Conservation (phyloP, 2,113 vertebrate genomes). For the Marmota flaviventris region DNA sequence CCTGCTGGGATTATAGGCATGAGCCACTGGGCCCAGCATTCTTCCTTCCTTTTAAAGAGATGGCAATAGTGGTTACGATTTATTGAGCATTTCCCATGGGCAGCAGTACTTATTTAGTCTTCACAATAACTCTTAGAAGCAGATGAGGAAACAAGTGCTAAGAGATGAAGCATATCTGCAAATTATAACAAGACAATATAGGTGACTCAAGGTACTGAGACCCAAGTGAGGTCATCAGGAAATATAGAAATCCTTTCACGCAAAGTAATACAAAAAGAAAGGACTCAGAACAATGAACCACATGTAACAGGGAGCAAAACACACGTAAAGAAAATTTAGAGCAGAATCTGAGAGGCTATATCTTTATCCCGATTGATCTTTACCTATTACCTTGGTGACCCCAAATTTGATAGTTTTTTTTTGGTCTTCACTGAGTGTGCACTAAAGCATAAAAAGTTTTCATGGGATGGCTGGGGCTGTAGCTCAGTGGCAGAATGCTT, state of each 20-base stretch:
- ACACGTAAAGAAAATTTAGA: slow-evolving; percentile 17
- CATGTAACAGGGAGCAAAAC: neutral
- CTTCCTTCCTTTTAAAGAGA: slow-evolving; percentile 5
- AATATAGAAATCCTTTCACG: neutral
- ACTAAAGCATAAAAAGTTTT: neutral
- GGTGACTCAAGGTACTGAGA: neutral
- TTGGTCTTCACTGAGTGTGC: neutral
- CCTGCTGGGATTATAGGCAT: no score
- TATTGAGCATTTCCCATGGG: neutral
- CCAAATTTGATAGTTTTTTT: slow-evolving; percentile 30
- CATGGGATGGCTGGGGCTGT: neutral
- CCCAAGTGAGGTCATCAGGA: neutral
- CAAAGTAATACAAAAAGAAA: neutral
- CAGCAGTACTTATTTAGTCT: neutral
- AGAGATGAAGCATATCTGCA: neutral
- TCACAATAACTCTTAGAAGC: neutral
- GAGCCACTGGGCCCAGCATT: no score
- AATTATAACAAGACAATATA: neutral
- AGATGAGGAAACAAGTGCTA: neutral
- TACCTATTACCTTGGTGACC: neutral
- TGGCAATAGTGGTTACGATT: neutral
- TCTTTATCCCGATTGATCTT: neutral
- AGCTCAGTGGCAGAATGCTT: no score
- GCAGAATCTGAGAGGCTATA: neutral
- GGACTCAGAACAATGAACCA: neutral